Evolutionary conservation across 2,888 invertebrate species (phyloP), one percentile per base, ranked within the genome.

Genomic region (Lissocephala sabroskyi): DNA sequence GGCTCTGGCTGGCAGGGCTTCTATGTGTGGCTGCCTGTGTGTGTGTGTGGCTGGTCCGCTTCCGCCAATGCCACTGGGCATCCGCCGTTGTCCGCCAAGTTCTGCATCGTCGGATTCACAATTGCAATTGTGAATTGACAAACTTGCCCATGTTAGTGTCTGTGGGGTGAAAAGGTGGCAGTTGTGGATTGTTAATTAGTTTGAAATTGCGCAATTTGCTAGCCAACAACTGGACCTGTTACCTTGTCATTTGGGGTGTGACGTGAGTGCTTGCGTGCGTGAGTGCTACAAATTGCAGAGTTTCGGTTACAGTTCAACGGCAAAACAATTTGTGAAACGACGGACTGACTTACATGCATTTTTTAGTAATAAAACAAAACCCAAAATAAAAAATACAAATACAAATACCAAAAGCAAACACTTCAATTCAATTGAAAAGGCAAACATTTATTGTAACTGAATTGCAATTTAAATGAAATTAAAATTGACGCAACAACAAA

Each of bases 281-380:
- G 29, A 6, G 28, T 26, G 18, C 11, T 30, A 35, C 19, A 54
- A 59, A 45, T 59, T 45, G 41, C 3, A 23, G 41, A 28, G 59
- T 35, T 35, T 5, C 16, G 16, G 35, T 14, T 55, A 48, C 55
- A 63, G 59, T 59, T 66, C 49, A 65, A 61, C 57, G 57, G 68
- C 68, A 60, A 60, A n/a, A 67, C 57, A 63, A 68, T 68, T 73
- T 77, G 79, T 79, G 79, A 79, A 73, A 77, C 79, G 79, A 73
- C 71, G 71, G 71, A 73, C 71, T 73, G 71, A 73, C 71, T 73
- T 77, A 74, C 70, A 79, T 79, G 71, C 71, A 73, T 73, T 73
- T 73, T 71, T 73, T 68, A 68, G 68, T 78, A 68, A 44, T 28
- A 59, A 59, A 19, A 13, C 18, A 52, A 41, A 52, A 50, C 29